Evolutionary conservation across 2,888 invertebrate species (phyloP).

Genomic region (Macropis europaea): DNA sequence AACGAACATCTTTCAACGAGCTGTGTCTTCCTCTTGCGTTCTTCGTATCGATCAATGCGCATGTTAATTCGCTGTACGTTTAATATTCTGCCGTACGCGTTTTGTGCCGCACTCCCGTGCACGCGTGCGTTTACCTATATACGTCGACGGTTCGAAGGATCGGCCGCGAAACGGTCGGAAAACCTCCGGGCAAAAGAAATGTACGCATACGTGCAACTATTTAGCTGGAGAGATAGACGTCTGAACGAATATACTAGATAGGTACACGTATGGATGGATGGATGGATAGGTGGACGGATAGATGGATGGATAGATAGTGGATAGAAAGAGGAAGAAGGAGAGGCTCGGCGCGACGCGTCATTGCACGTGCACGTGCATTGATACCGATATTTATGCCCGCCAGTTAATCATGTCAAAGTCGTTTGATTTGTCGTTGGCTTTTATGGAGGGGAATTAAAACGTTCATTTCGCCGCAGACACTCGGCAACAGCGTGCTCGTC

Average conservation of each 20-base stretch:
- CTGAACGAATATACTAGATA: slow-evolving; percentile 1
- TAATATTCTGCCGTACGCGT: slow-evolving; percentile 50
- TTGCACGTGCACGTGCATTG: slow-evolving; percentile 77
- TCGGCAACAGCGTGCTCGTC: slow-evolving; percentile 74
- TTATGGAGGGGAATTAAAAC: slow-evolving; percentile 80
- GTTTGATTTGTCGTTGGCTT: slow-evolving; percentile 80
- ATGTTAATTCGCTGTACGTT: slow-evolving; percentile 58
- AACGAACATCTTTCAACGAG: neutral
- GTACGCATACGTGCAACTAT: too few species aligned
- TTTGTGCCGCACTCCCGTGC: too few species aligned
- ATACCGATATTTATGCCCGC: slow-evolving; percentile 79
- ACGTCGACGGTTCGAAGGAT: slow-evolving; percentile 21
- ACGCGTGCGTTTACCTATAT: slow-evolving; percentile 15
- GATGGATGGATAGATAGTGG: slow-evolving; percentile 13
- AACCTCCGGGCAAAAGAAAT: too few species aligned
- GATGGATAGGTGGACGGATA: neutral
- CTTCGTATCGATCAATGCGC: slow-evolving; percentile 42
- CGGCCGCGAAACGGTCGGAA: too few species aligned
- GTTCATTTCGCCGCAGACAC: slow-evolving; percentile 79
- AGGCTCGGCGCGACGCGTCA: slow-evolving; percentile 73
- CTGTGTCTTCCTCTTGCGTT: slow-evolving; percentile 12
- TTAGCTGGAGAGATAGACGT: neutral
- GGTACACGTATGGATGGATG: slow-evolving; percentile 1
- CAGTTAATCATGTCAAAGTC: slow-evolving; percentile 79
- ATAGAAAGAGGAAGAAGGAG: slow-evolving; percentile 40